Conservation (phyloP, 2,888 invertebrate genomes). For the Mechanitis messenoides region DNA sequence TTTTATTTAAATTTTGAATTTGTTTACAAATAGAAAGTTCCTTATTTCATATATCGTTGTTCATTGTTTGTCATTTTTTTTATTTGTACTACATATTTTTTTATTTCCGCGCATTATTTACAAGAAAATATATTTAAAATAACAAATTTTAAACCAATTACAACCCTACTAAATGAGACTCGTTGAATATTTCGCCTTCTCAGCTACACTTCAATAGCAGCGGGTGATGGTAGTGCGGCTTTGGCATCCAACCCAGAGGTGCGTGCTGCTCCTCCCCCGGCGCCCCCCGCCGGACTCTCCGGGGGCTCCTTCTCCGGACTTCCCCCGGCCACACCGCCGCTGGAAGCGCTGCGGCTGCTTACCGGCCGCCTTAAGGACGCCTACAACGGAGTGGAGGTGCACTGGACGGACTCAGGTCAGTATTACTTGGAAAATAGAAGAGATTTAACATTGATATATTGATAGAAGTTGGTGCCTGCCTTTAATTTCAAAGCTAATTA, state of each 20-base stretch:
- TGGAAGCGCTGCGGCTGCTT: constrained; percentile 85
- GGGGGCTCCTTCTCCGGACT: constrained; percentile 78
- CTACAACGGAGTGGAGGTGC: constrained; percentile 93
- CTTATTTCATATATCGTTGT: too few species aligned
- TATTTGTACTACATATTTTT: too few species aligned
- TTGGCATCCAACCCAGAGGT: constrained; percentile 85
- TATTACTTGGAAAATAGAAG: not conserved
- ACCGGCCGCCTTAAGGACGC: constrained; percentile 90
- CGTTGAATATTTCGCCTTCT: too few species aligned
- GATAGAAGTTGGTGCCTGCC: not conserved
- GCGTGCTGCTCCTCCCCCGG: constrained; percentile 56
- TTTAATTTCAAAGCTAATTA: too few species aligned
- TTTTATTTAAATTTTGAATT: too few species aligned
- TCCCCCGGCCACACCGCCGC: constrained; percentile 79
- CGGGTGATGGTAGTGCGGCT: constrained; percentile 80
- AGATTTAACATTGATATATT: not conserved
- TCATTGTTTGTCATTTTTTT: too few species aligned
- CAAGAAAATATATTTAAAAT: too few species aligned
- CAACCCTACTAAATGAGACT: too few species aligned
- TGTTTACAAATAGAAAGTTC: too few species aligned
- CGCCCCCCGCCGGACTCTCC: constrained; percentile 37
- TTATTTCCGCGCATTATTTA: too few species aligned
- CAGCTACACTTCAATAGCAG: constrained; percentile 80
- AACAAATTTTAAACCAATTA: too few species aligned
- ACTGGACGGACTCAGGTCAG: constrained; percentile 81